Percentiles rank a stretch among this genome's conserved stretches.
Conservation (phyloP, 2,113 vertebrate species). For the Sylvilagus bachmani region DNA sequence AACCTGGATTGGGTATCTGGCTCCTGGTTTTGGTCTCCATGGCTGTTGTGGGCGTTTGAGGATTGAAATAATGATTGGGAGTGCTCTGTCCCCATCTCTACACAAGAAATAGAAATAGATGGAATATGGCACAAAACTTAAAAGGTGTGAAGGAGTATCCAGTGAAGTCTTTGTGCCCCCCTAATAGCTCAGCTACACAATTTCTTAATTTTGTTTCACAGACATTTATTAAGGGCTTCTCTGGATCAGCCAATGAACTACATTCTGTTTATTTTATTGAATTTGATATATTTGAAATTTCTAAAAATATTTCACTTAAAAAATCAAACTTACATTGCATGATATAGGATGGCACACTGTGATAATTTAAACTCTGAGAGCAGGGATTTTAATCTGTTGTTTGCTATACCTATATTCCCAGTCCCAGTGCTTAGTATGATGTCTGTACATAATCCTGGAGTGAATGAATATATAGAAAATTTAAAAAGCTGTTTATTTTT, state of each 20-base stretch:
- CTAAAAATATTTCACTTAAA: constrained; percentile 58
- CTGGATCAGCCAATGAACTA: background rate
- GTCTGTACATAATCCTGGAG: background rate
- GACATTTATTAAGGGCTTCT: background rate
- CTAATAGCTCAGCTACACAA: background rate
- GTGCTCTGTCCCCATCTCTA: too few species aligned
- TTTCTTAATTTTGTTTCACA: background rate
- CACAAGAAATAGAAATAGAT: background rate
- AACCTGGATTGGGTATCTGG: too few species aligned
- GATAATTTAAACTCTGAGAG: background rate
- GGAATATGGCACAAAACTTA: background rate
- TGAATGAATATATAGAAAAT: background rate
- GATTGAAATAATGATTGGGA: too few species aligned
- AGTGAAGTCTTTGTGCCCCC: background rate
- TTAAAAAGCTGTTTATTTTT: constrained; percentile 51
- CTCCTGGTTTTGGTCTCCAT: too few species aligned
- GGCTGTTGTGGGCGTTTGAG: too few species aligned
- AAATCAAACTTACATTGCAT: background rate
- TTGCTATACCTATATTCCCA: background rate
- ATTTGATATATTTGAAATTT: constrained; percentile 45
- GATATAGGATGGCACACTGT: background rate
- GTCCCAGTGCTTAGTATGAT: background rate
- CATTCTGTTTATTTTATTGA: constrained; percentile 42
- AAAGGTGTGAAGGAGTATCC: background rate
- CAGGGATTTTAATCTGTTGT: background rate